phyloP scores from a whole-genome alignment of 2,113 vertebrate species.

The Cnemophilus loriae region DNA sequence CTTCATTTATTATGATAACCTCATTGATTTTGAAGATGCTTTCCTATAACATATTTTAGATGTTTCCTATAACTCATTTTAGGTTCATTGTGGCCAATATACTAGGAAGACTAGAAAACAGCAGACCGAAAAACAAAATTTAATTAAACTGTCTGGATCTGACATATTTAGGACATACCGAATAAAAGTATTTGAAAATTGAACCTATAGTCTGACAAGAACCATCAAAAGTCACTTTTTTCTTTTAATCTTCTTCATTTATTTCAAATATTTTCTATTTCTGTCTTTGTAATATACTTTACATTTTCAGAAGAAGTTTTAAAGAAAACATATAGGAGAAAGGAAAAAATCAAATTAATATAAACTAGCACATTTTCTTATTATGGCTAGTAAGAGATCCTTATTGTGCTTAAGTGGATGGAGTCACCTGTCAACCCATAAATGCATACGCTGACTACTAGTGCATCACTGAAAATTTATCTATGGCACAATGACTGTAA shows the following conservation, averaged over 20 bases:
- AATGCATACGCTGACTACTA: background rate
- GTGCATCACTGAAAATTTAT: background rate
- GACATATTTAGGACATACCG: background rate
- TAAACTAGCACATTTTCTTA: background rate
- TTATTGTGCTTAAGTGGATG: background rate
- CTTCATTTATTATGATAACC: background rate
- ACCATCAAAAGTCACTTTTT: background rate
- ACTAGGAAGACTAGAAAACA: background rate
- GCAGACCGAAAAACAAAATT: background rate
- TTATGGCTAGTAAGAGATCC: background rate
- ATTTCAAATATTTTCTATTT: background rate
- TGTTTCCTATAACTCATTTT: background rate
- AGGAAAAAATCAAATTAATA: background rate
- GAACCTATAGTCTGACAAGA: background rate
- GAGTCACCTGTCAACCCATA: background rate
- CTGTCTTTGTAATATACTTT: background rate
- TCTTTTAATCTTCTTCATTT: background rate
- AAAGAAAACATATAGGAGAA: background rate
- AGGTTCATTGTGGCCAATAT: background rate
- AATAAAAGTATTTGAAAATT: background rate
- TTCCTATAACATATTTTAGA: background rate
- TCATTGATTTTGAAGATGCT: background rate
- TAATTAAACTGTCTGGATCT: background rate
- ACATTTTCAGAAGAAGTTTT: background rate
- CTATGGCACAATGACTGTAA: background rate